phyloP scores from a whole-genome alignment of 2,113 vertebrate species.

The Notarius lentiginosus region DNA sequence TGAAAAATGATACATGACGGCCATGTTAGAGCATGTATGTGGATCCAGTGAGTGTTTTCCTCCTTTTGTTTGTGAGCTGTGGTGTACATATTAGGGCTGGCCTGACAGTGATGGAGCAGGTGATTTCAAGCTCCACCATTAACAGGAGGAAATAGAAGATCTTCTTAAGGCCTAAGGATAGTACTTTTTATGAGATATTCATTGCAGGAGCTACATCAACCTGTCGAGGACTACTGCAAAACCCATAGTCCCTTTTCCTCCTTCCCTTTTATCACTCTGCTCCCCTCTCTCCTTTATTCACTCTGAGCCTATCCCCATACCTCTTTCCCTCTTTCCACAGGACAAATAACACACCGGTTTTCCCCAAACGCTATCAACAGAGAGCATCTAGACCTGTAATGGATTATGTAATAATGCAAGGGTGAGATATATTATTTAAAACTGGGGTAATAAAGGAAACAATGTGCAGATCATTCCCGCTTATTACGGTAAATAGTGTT shows the following conservation, averaged over 20 bases:
- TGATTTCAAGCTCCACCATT: constrained; percentile 76
- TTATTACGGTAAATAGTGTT: constrained; percentile 22
- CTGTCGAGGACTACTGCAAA: constrained; percentile 69
- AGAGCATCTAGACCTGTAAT: constrained; percentile 27
- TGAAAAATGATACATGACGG: neutral
- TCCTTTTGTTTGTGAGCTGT: constrained; percentile 61
- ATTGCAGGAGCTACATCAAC: constrained; percentile 79
- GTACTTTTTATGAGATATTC: constrained; percentile 80
- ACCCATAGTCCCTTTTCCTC: constrained; percentile 57
- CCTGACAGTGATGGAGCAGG: constrained; percentile 77
- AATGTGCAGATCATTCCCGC: constrained; percentile 31
- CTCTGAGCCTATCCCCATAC: constrained; percentile 46
- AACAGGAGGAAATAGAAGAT: constrained; percentile 75
- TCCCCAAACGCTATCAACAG: constrained; percentile 35
- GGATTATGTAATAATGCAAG: constrained; percentile 40
- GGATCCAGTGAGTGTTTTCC: constrained; percentile 45
- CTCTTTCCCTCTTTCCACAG: constrained; percentile 57
- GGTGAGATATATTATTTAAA: constrained; percentile 33
- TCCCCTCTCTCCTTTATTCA: constrained; percentile 59
- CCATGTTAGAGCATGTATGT: constrained; percentile 1
- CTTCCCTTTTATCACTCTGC: constrained; percentile 45
- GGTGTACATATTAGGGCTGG: constrained; percentile 65
- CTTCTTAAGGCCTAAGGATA: constrained; percentile 75
- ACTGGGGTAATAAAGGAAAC: constrained; percentile 31
- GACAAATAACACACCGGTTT: constrained; percentile 29